Conservation (phyloP, 2,797 vertebrate species). For the Anguilla anguilla region DNA sequence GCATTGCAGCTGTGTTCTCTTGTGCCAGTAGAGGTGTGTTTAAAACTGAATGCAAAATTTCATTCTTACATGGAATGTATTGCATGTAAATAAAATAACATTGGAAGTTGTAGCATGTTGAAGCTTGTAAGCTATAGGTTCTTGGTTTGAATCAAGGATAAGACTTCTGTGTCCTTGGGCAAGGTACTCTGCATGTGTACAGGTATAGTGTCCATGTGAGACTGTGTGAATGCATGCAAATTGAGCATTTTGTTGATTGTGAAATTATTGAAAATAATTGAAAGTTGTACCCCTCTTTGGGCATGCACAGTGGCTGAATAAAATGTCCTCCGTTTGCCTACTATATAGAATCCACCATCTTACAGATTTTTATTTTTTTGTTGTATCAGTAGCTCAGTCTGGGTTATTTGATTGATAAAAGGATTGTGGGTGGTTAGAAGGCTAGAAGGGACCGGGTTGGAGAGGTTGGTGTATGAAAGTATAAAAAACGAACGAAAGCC, state of each 20-base stretch:
- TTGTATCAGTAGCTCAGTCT: constrained; percentile 8
- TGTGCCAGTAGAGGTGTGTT: neutral
- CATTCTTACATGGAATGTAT: neutral
- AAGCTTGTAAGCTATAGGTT: neutral
- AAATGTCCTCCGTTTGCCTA: neutral
- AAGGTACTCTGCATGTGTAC: neutral
- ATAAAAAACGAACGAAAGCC: constrained; percentile 18
- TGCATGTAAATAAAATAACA: neutral
- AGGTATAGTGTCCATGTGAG: neutral
- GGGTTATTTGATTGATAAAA: constrained; percentile 21
- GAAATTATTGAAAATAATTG: neutral
- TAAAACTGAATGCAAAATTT: neutral
- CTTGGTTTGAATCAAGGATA: neutral
- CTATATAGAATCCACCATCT: neutral
- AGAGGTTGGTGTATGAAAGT: constrained; percentile 25
- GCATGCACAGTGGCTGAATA: too few species aligned
- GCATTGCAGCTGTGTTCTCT: neutral
- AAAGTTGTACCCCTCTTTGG: neutral
- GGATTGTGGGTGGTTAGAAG: neutral
- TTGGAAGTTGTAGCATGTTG: neutral
- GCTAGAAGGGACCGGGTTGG: neutral
- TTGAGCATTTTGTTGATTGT: neutral
- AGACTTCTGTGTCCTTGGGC: neutral
- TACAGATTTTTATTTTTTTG: constrained; percentile 20
- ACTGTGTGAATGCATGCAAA: neutral